Base-by-base conservation (phyloP, 2,797 vertebrate genomes). In the Sphaeramia orbicularis region DNA sequence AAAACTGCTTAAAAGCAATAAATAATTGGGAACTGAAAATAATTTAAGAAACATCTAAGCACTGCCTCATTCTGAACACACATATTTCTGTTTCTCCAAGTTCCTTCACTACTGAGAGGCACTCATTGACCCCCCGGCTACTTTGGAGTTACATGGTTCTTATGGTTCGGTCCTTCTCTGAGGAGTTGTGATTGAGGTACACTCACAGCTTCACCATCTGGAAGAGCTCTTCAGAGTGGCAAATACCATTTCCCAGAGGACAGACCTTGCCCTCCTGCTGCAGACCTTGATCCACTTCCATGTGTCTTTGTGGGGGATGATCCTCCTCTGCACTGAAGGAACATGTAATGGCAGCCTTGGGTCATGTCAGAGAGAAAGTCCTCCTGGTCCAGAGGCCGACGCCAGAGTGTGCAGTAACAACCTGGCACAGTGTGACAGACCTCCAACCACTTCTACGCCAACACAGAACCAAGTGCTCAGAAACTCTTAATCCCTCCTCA, bases 151-250 rank as follows among this genome's bases (percentile, higher is more conserved):
- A 64, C 24, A 65, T 24, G 69, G 41, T 59, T 66, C 59, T 48
- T 63, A 24, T 50, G 6, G 27, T 41, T 55, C 9, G 37, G 64
- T 69, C 59, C 71, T 73, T 69, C 14, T 78, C 73, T 74, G 71
- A 78, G 53, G 50, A 76, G 36, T 24, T 52, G 65, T 88, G 80
- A 86, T 84, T 77, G 80, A 86, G 80, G 53, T 79, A 54, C 65
- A 75, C 50, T 76, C 62, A 70, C 24, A 59, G 66, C 53, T 72
- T 74, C 45, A 80, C 81, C 88, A 90, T 88, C 86, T 90, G 86
- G 83, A 82, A 60, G 49, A 41, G 53, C 64, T 73, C 73, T 78
- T 78, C 59, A 78, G 59, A 70, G 56, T 59, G 43, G 35, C 49
- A 63, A 75, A 74, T 62, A 38, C n/a, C 14, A 6, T 76, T 50